These are phyloP conservation scores for Siniperca obscura DNA, from an alignment of 2,797 vertebrate genomes.

Conservation along the genomic window DNA sequence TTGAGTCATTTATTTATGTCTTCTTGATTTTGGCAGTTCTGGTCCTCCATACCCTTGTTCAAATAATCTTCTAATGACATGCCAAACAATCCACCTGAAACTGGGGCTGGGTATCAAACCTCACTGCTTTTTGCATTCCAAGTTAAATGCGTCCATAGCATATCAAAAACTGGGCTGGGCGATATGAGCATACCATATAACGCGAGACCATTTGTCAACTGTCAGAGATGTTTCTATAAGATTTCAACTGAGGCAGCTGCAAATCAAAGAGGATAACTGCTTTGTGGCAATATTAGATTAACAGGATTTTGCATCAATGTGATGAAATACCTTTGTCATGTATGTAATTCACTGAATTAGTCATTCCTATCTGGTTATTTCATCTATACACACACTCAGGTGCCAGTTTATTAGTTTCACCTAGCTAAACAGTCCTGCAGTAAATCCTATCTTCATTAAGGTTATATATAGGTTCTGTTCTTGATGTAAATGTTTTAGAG, in stretches of 20 bases:
- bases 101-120: conserved; percentile 56
- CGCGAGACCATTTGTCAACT: neutral
- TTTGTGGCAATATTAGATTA: conserved; percentile 35
- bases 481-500: neutral
- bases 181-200: neutral
- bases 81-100: conserved; percentile 21
- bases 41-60: neutral
- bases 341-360: conserved; percentile 68
- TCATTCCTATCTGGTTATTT: conserved; percentile 13
- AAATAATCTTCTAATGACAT: conserved; percentile 6
- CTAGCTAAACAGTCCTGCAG: neutral
- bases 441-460: neutral
- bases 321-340: conserved; percentile 54
- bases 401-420: neutral
- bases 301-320: conserved; percentile 68
- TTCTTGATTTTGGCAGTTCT: no score
- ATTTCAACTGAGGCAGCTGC: conserved; percentile 1
- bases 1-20: no score
- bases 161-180: conserved; percentile 9
- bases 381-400: neutral
- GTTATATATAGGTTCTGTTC: neutral
- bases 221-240: neutral
- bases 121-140: neutral
- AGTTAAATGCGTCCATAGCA: neutral
- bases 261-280: conserved; percentile 20